Conservation (phyloP, 2,888 invertebrate genomes). For the Aricia artaxerxes region DNA sequence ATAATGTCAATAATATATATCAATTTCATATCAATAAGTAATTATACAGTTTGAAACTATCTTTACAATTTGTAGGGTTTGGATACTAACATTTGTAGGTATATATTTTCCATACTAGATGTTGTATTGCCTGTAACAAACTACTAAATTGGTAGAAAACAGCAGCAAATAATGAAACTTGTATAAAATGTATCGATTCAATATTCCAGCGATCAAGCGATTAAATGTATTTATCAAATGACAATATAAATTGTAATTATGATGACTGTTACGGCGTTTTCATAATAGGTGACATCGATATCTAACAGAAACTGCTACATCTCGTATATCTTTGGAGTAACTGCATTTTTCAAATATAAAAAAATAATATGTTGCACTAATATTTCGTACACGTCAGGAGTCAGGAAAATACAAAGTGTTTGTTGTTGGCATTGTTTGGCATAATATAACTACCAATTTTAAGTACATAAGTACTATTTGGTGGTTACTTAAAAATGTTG, state of each 20-base stretch:
- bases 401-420: no score
- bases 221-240: not conserved
- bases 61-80: conserved; percentile 51
- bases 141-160: conserved; percentile 23
- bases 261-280: not conserved
- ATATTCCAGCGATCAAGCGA: not conserved
- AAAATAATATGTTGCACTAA: not conserved
- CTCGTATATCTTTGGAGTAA: not conserved
- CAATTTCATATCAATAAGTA: conserved; percentile 73
- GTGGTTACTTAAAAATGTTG: no score
- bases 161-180: not conserved
- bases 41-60: conserved; percentile 55
- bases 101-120: conserved; percentile 27
- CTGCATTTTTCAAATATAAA: not conserved
- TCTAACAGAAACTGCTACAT: not conserved
- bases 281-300: not conserved
- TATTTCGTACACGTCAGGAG: no score
- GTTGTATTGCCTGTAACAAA: conserved; percentile 26
- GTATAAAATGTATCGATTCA: not conserved
- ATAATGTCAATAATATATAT: conserved; percentile 74
- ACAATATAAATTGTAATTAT: not conserved
- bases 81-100: conserved; percentile 44
- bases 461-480: no score
- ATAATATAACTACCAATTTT: no score
- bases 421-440: no score